Evolutionary conservation across 23 tunicate species (phyloP), one percentile per base, ranked within the genome.

Genomic region (Halocynthia aurantium): DNA sequence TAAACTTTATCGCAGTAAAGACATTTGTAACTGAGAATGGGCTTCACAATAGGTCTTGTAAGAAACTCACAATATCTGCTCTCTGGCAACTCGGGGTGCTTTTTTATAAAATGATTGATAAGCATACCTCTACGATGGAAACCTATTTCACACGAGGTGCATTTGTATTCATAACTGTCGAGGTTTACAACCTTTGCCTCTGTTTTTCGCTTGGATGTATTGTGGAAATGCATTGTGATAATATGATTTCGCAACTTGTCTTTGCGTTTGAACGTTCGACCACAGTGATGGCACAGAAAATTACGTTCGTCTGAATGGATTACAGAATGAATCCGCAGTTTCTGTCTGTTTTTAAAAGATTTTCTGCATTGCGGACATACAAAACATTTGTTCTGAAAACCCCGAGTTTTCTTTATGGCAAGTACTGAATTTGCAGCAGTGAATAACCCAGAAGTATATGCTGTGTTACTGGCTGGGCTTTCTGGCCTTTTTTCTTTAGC

Each of bases 41-140:
- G 67, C 54, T 89, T 89, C 53, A 73, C 20, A 13, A 89, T 67
- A 6, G 96, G 96, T 10, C 52, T 70, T 10, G 64, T 11, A 13
- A 89, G 73, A 13, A 75, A 84, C 44, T 62, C 68, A 12, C 78
- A 80, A 12, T 84, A 57, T 20, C 69, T 62, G 7, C 75, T 65
- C 12, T 83, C 81, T 4, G 44, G 44, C 0, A 75, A 52, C 22
- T 78, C 95, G 6, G 95, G 95, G 78, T 88, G 95, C 67, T 74
- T 71, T 61, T 88, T 88, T 0, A 73, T 54, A 22, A 88, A 7
- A 67, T 88, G 95, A 55, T 78, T 89, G 55, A 89, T 71, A 61
- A 89, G 77, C 96, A 89, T 84, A 69, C 96, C 96, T 57, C 96
- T 56, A 52, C 96, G 62, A 10, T 56, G 84, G 58, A 89, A 89